Percentiles rank a stretch among this genome's conserved stretches.
phyloP scores from a whole-genome alignment of 1,140 invertebrate genomes.

The Saccostrea echinata region DNA sequence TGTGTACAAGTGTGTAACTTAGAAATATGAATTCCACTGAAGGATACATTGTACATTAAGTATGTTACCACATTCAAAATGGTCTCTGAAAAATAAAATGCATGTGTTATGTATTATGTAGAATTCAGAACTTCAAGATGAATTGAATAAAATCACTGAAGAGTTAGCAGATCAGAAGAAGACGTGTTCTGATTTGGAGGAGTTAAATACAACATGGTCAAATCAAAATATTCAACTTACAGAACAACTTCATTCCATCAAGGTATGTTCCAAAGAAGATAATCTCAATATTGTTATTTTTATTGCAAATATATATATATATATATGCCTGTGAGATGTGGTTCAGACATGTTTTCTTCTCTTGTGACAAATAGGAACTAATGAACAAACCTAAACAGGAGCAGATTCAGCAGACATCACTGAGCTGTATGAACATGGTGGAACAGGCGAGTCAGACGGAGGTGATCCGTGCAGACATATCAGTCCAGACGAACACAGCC shows the following conservation, averaged over 20 bases:
- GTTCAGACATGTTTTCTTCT: no score
- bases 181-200: conserved; percentile 39
- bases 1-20: no score
- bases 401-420: conserved; percentile 35
- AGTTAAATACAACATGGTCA: conserved; percentile 55
- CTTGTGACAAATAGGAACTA: conserved; percentile 40
- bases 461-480: conserved; percentile 17
- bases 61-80: background rate
- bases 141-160: background rate
- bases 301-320: no score
- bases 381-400: conserved; percentile 47
- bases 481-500: conserved; percentile 35
- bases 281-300: background rate
- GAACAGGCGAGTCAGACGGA: conserved; percentile 42
- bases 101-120: background rate
- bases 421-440: conserved; percentile 20
- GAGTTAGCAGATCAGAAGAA: conserved; percentile 21
- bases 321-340: background rate
- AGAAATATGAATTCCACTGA: no score
- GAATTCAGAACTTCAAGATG: background rate
- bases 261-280: conserved; percentile 4
- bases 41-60: background rate
- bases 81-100: background rate
- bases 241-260: conserved; percentile 39
- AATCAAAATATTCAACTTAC: conserved; percentile 51